Base-by-base conservation (phyloP, 2,797 vertebrate genomes). In the Hydrocynus forskahlii region DNA sequence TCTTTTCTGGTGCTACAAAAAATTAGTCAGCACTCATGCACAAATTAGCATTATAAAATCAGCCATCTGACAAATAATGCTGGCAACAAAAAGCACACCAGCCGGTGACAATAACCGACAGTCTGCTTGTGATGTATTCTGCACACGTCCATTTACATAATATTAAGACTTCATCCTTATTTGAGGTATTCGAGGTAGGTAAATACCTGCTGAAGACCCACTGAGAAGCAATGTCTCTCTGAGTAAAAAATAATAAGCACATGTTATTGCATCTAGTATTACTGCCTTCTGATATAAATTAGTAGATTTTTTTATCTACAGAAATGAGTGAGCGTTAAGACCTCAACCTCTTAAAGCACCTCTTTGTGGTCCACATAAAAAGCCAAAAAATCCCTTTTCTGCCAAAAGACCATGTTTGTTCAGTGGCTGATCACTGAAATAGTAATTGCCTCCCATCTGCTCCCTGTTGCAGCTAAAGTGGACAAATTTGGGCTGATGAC, bases 361-460 rank as follows among this genome's bases (percentile, higher is more conserved):
- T 40, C 17, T 60, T 76, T 77, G 88, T 87, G 82, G 83, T 87
- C 85, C 8, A 91, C 88, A 88, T 14, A 74, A 85, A 88, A 86
- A 80, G 85, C 86, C 86, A 88, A 87, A 84, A 87, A 88, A 88
- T 57, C 35, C 25, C 68, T 23, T 23, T 71, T 48, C 83, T 88
- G 90, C 92, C 91, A 92, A 90, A 91, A 90, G 80, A 66, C 71
- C 88, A 86, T 84, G 89, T 92, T 90, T 91, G 90, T 90, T 87
- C 79, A 67, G 88, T 86, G 85, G 82, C 86, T 86, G 89, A 88
- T 89, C 90, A 88, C 63, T 88, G 89, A 91, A 87, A 87, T 73
- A 72, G 66, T 91, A 88, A 92, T 91, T 92, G 90, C 86, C 85
- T 83, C 88, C 92, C 92, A 92, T 93, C 92, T 93, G 92, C 89